Evolutionary conservation across 2,113 vertebrate species (phyloP).

Genomic region (Eolophus roseicapilla): DNA sequence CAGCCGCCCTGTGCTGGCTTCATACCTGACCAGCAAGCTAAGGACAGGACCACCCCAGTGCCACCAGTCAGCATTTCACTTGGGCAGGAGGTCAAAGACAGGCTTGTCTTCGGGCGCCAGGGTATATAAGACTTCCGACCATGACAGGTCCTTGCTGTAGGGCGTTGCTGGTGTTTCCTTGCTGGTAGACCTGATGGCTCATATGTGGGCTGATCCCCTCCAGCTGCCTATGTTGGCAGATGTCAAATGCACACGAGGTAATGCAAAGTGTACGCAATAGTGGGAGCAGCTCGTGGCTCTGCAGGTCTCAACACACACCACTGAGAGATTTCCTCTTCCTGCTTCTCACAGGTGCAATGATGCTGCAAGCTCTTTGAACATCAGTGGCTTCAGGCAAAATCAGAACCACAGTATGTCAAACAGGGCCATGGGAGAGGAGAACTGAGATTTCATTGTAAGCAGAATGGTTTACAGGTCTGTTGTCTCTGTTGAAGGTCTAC

Average conservation of each 20-base stretch:
- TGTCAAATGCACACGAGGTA: accelerated
- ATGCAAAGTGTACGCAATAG: accelerated
- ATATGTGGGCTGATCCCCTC: background rate
- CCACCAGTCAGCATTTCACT: accelerated
- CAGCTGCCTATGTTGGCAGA: background rate
- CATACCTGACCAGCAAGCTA: accelerated
- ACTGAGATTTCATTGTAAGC: background rate
- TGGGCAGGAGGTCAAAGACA: background rate
- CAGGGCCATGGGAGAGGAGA: background rate
- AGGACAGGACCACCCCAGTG: accelerated
- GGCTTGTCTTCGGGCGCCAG: accelerated
- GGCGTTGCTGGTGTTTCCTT: background rate
- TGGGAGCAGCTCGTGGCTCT: background rate
- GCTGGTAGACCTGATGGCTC: accelerated
- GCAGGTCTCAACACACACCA: background rate
- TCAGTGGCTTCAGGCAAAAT: background rate
- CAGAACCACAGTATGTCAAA: background rate
- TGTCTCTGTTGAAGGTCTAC: background rate
- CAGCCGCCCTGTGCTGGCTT: accelerated
- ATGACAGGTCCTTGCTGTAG: accelerated
- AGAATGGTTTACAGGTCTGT: background rate
- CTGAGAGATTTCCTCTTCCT: background rate
- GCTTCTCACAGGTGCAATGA: background rate
- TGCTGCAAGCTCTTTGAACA: background rate
- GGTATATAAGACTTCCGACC: background rate